Base-by-base conservation (phyloP, 2,113 vertebrate genomes). In the Oreochromis niloticus region DNA sequence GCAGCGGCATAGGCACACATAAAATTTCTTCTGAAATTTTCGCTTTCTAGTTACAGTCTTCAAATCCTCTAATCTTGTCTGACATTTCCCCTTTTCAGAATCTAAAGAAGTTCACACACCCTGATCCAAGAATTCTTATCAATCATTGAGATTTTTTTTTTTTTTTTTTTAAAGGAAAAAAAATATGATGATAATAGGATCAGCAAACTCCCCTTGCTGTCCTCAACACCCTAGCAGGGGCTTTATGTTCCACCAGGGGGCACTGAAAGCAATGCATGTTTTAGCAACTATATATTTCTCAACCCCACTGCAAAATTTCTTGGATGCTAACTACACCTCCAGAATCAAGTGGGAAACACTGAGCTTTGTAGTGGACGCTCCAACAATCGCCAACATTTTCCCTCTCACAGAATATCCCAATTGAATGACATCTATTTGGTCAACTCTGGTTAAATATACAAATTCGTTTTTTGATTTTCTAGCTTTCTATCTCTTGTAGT, bases 291-390 rank as follows among this genome's bases (percentile, higher is more conserved):
- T 14, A 43, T 10, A 46, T 43, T 71, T 71, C 66, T 43, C 5
- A 27, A 1, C 13, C 39, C 22, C 41, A 46, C 22, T 27, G 9
- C 22, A 46, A 30, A 73, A 73, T 73, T 17, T 46, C 22, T 73
- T 17, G 46, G 1, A 30, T 2, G 12, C 22, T 73, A 46, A 48
- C 22, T 4, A 3, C 22, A 73, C 14, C 41, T 48, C 12, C 0
- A 43, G 19, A 27, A 10, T 46, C 5, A 17, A 73, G 5, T 73
- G 22, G 12, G 41, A 27, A 43, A 43, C 1, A 17, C 8, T 46
- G n/a, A 27, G 41, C 14, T 75, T 75, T 48, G 16, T 12, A 4
- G 14, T 75, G 71, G 71, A 46, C 3, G 24, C 0, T 19, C 24
- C 9, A 75, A 48, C 9, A 9, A 30, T 48, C 3, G 12, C 24